These are phyloP conservation scores for Emydocephalus ijimae DNA, from an alignment of 2,113 vertebrate genomes.

Conservation along the genomic window DNA sequence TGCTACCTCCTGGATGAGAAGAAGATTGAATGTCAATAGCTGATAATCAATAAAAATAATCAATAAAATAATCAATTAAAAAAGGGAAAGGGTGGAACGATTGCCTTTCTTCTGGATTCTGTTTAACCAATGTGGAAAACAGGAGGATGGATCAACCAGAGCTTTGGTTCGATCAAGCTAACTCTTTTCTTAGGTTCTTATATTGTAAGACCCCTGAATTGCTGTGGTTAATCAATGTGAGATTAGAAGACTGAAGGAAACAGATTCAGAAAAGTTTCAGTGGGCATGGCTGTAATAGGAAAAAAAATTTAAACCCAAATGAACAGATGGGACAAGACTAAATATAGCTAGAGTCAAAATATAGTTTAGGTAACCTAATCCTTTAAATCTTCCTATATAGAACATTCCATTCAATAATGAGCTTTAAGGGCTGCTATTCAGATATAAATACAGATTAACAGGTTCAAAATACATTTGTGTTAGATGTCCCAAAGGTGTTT, in stretches of 20 bases:
- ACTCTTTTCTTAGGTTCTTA: not conserved
- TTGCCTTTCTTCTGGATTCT: not conserved
- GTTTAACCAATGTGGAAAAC: not conserved
- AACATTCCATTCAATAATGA: not conserved
- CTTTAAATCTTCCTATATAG: constrained; percentile 26
- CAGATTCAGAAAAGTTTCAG: not conserved
- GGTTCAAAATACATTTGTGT: constrained; percentile 23
- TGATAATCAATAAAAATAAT: not conserved
- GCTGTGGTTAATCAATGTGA: not conserved
- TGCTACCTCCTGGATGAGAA: not conserved
- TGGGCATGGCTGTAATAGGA: constrained; percentile 30
- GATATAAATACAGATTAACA: no score
- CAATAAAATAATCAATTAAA: no score
- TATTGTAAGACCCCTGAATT: not conserved
- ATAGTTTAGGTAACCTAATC: not conserved
- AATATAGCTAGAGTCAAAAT: not conserved
- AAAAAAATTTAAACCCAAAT: not conserved
- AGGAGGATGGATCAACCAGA: not conserved
- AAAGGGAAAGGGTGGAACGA: not conserved
- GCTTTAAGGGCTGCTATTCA: constrained; percentile 23
- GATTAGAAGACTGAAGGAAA: constrained; percentile 28
- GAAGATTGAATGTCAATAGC: not conserved
- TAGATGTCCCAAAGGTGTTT: not conserved
- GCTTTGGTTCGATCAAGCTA: not conserved
- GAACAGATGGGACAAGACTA: not conserved